These are phyloP conservation scores for Lepisosteus osseus DNA, from an alignment of 2,113 vertebrate genomes.

Conservation along the genomic window DNA sequence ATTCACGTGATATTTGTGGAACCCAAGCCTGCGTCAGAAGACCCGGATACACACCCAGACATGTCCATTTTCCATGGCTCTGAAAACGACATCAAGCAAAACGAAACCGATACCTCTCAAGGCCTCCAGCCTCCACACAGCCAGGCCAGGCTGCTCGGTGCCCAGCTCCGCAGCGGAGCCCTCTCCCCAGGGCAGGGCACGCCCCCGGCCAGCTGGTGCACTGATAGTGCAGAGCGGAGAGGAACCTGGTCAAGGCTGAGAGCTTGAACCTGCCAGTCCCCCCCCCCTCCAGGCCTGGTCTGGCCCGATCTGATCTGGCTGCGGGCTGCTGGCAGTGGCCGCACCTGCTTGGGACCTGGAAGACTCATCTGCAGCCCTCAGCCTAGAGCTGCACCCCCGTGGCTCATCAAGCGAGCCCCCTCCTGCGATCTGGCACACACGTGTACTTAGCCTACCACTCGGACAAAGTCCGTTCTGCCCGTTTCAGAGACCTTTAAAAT, in stretches of 20 bases:
- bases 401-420: slow-evolving; percentile 22
- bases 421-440: slow-evolving; percentile 9
- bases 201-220: slow-evolving; percentile 13
- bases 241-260: not conserved
- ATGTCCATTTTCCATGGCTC: no score
- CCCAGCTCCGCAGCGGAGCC: not conserved
- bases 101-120: not conserved
- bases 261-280: not conserved
- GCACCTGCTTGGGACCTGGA: slow-evolving; percentile 20
- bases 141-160: not conserved
- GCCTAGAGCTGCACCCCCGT: slow-evolving; percentile 23
- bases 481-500: not conserved
- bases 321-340: not conserved
- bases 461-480: slow-evolving; percentile 7
- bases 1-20: not conserved
- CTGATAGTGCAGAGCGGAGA: not conserved
- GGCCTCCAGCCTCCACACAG: no score
- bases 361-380: slow-evolving; percentile 8
- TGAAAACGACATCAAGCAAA: no score
- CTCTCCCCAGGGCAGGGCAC: slow-evolving; percentile 3
- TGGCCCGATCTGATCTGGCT: not conserved
- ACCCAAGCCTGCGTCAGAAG: not conserved
- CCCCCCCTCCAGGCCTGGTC: slow-evolving; percentile 1
- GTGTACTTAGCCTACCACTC: slow-evolving; percentile 31
- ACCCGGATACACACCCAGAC: not conserved